Percentiles rank a stretch among this genome's conserved stretches.
Evolutionary conservation across 2,888 invertebrate genomes (phyloP).

Genomic region (Protophormia terraenovae): DNA sequence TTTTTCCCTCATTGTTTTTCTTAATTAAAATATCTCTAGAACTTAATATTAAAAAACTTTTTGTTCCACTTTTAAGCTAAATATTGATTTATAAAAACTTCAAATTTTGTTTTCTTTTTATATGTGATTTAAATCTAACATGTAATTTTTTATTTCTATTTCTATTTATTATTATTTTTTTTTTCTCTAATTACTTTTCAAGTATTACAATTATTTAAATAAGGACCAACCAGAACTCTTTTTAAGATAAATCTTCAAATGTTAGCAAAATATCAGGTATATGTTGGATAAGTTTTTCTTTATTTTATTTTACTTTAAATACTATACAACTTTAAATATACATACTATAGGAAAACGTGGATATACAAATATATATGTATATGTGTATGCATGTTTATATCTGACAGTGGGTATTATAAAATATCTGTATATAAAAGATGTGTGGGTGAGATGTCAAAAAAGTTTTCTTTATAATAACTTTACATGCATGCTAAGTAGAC

Average conservation of each 20-base stretch:
- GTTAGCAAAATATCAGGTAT: too few relatives aligned
- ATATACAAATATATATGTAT: too few relatives aligned
- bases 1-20: not conserved
- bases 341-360: too few relatives aligned
- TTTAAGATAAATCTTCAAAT: slow-evolving; percentile 7
- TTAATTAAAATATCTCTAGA: not conserved
- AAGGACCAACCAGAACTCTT: not conserved
- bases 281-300: slow-evolving; percentile 2
- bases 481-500: slow-evolving; percentile 21
- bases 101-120: too few relatives aligned
- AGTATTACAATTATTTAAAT: not conserved
- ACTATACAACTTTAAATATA: slow-evolving; percentile 4
- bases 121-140: too few relatives aligned
- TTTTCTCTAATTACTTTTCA: not conserved
- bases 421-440: not conserved
- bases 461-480: slow-evolving; percentile 47
- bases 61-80: not conserved
- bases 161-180: too few relatives aligned
- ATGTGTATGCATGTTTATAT: too few relatives aligned
- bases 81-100: too few relatives aligned
- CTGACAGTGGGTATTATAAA: too few relatives aligned
- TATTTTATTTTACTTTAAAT: too few relatives aligned
- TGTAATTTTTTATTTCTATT: too few relatives aligned
- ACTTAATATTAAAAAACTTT: too few relatives aligned
- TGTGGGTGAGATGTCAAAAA: slow-evolving; percentile 30